A percentile compares a stretch with the other conserved stretches of the same genome.
Evolutionary conservation across 2,113 vertebrate species (phyloP).

Genomic region (Eptesicus fuscus): DNA sequence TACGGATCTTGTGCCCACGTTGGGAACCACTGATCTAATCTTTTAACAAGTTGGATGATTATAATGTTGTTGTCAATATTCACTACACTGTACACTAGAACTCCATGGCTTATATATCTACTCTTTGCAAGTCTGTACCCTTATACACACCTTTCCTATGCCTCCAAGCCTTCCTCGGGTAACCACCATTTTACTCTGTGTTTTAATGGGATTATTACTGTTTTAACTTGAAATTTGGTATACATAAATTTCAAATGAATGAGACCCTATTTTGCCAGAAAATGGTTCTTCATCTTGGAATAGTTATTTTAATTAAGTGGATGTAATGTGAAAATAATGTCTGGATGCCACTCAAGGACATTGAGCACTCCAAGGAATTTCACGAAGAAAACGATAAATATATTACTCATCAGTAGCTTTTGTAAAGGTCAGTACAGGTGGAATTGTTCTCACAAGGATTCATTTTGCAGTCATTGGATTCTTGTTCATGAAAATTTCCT

Average conservation of each 20-base stretch:
- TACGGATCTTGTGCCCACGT: no score
- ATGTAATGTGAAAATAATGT: neutral
- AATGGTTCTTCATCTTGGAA: neutral
- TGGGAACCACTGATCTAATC: neutral
- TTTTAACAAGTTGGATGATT: neutral
- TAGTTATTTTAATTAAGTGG: neutral
- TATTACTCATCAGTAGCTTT: constrained; percentile 81
- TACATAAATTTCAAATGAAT: constrained; percentile 17
- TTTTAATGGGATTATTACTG: neutral
- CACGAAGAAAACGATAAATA: neutral
- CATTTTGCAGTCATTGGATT: constrained; percentile 85
- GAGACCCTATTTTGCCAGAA: neutral
- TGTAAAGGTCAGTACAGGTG: constrained; percentile 85
- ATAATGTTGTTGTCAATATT: neutral
- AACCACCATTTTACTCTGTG: neutral
- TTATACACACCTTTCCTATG: neutral
- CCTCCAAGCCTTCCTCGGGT: neutral
- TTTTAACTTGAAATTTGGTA: neutral
- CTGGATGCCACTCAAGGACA: neutral
- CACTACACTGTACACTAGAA: neutral
- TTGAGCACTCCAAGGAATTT: neutral
- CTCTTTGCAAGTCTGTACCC: neutral
- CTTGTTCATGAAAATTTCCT: constrained; percentile 84
- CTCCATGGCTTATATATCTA: neutral
- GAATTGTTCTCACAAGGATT: constrained; percentile 87